These are phyloP conservation scores for Prietella phreatophila DNA, from an alignment of 2,113 vertebrate species.

Conservation along the genomic window DNA sequence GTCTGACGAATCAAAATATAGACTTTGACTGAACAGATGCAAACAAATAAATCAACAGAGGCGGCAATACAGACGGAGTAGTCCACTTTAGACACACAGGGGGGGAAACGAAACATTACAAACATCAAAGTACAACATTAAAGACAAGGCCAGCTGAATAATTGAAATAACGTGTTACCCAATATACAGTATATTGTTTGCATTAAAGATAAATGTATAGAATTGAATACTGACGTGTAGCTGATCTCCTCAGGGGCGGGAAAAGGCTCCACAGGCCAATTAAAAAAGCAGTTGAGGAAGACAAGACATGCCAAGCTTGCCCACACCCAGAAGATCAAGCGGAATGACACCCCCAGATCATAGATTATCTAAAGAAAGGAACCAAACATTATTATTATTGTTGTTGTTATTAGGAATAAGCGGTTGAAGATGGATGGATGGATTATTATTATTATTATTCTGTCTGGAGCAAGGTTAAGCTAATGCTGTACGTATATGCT, in stretches of 20 bases:
- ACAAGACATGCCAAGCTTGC: slow-evolving; percentile 78
- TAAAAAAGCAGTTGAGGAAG: slow-evolving; percentile 83
- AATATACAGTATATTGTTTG: neutral
- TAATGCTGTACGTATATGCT: neutral
- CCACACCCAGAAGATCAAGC: slow-evolving; percentile 82
- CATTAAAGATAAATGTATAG: slow-evolving; percentile 56
- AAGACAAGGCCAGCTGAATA: too few species aligned
- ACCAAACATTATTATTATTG: neutral
- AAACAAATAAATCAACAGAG: too few species aligned
- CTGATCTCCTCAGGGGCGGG: slow-evolving; percentile 79
- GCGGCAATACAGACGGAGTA: too few species aligned
- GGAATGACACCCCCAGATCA: slow-evolving; percentile 76
- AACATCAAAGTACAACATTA: too few species aligned
- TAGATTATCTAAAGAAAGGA: slow-evolving; percentile 78
- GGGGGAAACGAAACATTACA: too few species aligned
- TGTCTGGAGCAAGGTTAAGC: neutral
- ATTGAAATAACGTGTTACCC: too few species aligned
- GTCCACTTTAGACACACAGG: too few species aligned
- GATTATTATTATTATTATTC: too few species aligned
- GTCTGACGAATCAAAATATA: too few species aligned
- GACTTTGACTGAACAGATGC: too few species aligned
- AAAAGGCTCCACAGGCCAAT: slow-evolving; percentile 83
- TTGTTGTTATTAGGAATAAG: too few species aligned
- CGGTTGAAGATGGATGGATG: too few species aligned
- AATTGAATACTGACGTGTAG: slow-evolving; percentile 75